Evolutionary conservation across 1,140 invertebrate genomes (phyloP), one percentile per base, ranked within the genome.

Genomic region (Wasmannia auropunctata): DNA sequence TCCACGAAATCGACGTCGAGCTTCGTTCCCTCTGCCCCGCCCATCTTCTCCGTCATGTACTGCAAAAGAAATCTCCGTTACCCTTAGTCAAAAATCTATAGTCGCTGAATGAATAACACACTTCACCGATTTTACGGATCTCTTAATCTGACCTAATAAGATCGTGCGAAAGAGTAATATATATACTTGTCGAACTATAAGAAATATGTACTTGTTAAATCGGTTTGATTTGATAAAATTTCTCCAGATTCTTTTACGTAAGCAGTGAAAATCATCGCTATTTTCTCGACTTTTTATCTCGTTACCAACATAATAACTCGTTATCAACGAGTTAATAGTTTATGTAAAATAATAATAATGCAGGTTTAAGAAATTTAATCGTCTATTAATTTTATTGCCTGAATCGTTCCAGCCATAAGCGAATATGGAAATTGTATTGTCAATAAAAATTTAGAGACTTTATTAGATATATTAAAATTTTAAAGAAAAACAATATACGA

Each of bases 41-140:
- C 99, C 97, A 99, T 99, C 96, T 99, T 99, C 96, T 99, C 99
- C 93, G 98, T 99, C 96, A 99, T 97, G 97, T 99, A 99, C 99
- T 99, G 85, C 97, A 97, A 92, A 95, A 93, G 92, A 95, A 81
- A 89, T 87, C n/a, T n/a, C 67, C 58, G 70, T 67, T 70, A 70
- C 46, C 19, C n/a, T 72, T 74, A 83, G 67, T 2, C 11, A 67
- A 51, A 80, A 31, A 62, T 43, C 54, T 22, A 40, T 0, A 51
- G 14, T 10, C 10, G 19, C 7, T 37, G 11, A 69, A 69, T 54
- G 16, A 28, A 80, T 22, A 54, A 67, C 1, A 6, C 58, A 8
- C 3, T 56, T 69, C 4, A 51, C 3, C 37, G 19, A 63, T 28
- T 77, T 77, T 46, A 43, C 4, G 11, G 19, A 22, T 77, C 28